These are phyloP conservation scores for Naso thynnoides DNA, from an alignment of 2,797 vertebrate genomes.

Conservation along the genomic window DNA sequence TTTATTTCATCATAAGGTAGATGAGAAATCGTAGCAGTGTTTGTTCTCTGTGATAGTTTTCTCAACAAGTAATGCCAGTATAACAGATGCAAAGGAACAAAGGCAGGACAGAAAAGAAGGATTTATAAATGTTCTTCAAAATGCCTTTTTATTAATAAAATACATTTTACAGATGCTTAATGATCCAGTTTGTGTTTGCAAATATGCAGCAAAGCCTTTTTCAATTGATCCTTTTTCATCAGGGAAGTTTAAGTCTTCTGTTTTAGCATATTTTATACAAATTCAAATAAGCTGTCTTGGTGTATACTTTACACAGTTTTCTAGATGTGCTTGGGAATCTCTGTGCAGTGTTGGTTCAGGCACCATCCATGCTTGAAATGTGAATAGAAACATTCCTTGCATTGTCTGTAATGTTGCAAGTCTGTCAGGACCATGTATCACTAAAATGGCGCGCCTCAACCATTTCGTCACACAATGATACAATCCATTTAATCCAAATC, in stretches of 20 bases:
- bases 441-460: conserved; percentile 78
- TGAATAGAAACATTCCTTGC: conserved; percentile 79
- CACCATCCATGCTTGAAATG: conserved; percentile 71
- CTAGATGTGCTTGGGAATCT: conserved; percentile 33
- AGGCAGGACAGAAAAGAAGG: conserved; percentile 8
- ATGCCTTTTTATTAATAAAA: conserved; percentile 51
- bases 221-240: conserved; percentile 29
- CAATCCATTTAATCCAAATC: conserved; percentile 87
- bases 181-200: conserved; percentile 47
- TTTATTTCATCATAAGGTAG: conserved; percentile 80
- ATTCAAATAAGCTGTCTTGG: conserved; percentile 35
- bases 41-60: conserved; percentile 69
- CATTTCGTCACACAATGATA: conserved; percentile 86
- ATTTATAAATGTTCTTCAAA: conserved; percentile 42
- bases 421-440: conserved; percentile 80
- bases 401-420: conserved; percentile 69
- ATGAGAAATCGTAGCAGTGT: conserved; percentile 82
- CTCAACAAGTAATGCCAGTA: conserved; percentile 38
- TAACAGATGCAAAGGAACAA: conserved; percentile 32
- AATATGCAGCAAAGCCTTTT: conserved; percentile 30
- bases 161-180: conserved; percentile 51
- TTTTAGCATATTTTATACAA: conserved; percentile 21
- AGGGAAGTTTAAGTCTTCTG: conserved; percentile 3
- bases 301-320: conserved; percentile 23
- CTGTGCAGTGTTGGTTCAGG: conserved; percentile 44